Percentiles rank a stretch among this genome's conserved stretches.
These are phyloP conservation scores for fruit fly (Drosophila melanogaster) DNA, from an alignment of 1,140 invertebrate species.

Conservation along the genomic window DNA sequence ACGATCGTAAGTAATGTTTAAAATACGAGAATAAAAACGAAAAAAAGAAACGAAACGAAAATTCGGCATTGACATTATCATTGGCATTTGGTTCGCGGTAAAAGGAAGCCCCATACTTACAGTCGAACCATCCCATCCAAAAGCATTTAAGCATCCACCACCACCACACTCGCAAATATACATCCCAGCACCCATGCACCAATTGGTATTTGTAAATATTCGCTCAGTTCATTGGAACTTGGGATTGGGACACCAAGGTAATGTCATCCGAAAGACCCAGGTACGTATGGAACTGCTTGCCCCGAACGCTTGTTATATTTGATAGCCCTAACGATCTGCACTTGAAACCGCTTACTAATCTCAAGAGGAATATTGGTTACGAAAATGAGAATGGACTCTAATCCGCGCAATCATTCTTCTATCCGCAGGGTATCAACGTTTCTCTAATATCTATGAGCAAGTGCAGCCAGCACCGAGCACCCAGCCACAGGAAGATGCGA, in stretches of 20 bases:
- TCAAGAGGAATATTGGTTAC: background rate
- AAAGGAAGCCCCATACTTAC: slow-evolving; percentile 15
- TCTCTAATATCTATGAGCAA: slow-evolving; percentile 83
- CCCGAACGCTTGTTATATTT: slow-evolving; percentile 39
- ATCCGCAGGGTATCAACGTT: slow-evolving; percentile 81
- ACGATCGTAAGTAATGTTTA: slow-evolving; percentile 66
- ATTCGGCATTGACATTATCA: slow-evolving; percentile 64
- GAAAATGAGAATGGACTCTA: background rate
- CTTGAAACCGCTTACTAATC: slow-evolving; percentile 41
- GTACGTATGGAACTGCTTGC: slow-evolving; percentile 60
- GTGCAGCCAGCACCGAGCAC: slow-evolving; percentile 62
- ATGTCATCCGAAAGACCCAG: slow-evolving; percentile 27
- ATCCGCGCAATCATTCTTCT: background rate
- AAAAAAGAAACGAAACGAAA: slow-evolving; percentile 27
- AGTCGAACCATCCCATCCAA: slow-evolving; percentile 30
- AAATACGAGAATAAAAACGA: slow-evolving; percentile 34
- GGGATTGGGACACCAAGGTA: slow-evolving; percentile 29
- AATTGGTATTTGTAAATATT: slow-evolving; percentile 49
- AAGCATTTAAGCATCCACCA: slow-evolving; percentile 27
- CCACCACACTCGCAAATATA: slow-evolving; percentile 24
- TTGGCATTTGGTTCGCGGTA: slow-evolving; percentile 58
- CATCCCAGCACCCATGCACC: slow-evolving; percentile 45
- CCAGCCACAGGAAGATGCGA: slow-evolving; percentile 38
- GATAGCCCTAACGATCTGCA: slow-evolving; percentile 34
- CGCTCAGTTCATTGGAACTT: slow-evolving; percentile 9